phyloP scores from a whole-genome alignment of 2,888 invertebrate genomes.

The Ectemnius lituratus region DNA sequence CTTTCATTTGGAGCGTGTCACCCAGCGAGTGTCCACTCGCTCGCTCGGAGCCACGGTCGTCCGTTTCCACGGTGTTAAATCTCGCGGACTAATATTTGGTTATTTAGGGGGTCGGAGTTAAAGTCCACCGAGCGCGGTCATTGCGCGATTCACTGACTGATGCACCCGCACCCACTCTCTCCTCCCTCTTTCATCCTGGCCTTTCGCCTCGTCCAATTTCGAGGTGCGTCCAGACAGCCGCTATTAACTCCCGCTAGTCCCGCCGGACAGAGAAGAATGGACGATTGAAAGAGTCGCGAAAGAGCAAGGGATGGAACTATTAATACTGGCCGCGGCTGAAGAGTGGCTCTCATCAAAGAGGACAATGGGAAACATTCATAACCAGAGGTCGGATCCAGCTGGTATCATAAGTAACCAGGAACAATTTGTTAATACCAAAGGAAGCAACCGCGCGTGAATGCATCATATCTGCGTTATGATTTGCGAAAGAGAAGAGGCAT shows the following conservation, averaged over 20 bases:
- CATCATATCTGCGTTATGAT: not conserved
- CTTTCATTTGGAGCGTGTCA: conserved; percentile 36
- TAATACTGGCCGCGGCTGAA: too few relatives aligned
- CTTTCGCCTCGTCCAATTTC: not conserved
- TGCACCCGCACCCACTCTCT: not conserved
- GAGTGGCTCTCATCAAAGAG: too few relatives aligned
- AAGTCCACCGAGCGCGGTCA: not conserved
- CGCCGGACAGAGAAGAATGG: too few relatives aligned
- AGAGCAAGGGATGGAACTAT: too few relatives aligned
- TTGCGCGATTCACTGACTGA: conserved; percentile 2
- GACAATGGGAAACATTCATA: too few relatives aligned
- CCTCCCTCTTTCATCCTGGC: not conserved
- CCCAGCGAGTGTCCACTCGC: conserved; percentile 24
- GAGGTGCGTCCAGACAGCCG: too few relatives aligned
- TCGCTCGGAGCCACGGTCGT: conserved; percentile 15
- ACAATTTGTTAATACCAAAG: conserved; percentile 4
- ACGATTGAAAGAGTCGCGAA: too few relatives aligned
- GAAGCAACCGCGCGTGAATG: not conserved
- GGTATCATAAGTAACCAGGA: not conserved
- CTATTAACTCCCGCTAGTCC: too few relatives aligned
- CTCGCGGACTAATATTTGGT: conserved; percentile 27
- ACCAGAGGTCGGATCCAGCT: too few relatives aligned
- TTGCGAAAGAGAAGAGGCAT: too few relatives aligned
- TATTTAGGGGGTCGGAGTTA: conserved; percentile 11
- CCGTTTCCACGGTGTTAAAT: conserved; percentile 29